A percentile compares a stretch with the other conserved stretches of the same genome.
These are phyloP conservation scores for Pristis pectinata DNA, from an alignment of 2,797 vertebrate species.

Conservation along the genomic window DNA sequence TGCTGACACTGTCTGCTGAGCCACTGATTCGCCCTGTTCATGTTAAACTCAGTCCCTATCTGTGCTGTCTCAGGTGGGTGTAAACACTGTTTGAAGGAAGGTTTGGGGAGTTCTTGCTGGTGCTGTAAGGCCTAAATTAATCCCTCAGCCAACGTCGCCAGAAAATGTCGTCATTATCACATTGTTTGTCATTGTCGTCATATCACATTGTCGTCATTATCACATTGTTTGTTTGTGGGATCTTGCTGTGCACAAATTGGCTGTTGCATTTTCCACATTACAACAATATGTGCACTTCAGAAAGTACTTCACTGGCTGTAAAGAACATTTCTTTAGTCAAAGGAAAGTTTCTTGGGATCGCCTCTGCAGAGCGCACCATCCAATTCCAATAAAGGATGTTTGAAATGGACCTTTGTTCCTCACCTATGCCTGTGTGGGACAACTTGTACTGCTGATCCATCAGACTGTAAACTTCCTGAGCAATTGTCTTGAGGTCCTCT, in stretches of 20 bases:
- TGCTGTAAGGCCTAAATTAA: not conserved
- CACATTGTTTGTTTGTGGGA: not conserved
- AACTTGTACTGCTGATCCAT: conserved; percentile 29
- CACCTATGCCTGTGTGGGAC: not conserved
- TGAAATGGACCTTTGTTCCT: not conserved
- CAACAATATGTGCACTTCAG: not conserved
- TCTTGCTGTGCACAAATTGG: not conserved
- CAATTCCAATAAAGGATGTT: not conserved
- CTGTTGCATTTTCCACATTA: not conserved
- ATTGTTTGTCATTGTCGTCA: no score
- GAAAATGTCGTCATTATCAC: not conserved
- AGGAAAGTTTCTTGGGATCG: not conserved
- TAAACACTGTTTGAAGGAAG: no score
- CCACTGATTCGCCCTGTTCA: no score
- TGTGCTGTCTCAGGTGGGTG: no score
- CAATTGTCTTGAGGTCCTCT: not conserved
- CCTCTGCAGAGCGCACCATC: not conserved
- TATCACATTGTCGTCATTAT: no score
- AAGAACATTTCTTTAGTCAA: not conserved
- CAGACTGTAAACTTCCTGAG: not conserved
- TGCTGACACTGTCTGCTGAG: no score
- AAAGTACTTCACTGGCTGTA: not conserved
- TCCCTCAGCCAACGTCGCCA: not conserved
- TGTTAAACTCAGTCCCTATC: no score
- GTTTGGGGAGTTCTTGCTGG: no score